Base-by-base conservation (phyloP, 2,888 invertebrate genomes). In the Drosophila imparisetae region DNA sequence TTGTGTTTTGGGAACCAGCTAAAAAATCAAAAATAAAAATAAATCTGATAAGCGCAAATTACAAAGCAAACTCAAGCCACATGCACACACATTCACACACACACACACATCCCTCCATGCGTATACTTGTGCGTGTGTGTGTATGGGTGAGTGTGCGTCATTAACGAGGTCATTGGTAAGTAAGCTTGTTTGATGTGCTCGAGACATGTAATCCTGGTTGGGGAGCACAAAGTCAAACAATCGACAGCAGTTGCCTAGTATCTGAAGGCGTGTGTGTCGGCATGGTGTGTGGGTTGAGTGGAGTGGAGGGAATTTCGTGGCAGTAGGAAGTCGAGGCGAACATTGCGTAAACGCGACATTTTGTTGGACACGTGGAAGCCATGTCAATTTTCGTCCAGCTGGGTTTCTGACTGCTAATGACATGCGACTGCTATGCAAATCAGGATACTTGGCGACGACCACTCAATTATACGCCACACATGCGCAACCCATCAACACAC, bases 111-210 rank as follows among this genome's bases (percentile, higher is more conserved):
- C 11, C 27, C 50, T 15, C 21, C 11, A 32, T 11, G 10, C 30
- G 30, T 32, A 32, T 8, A 52, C 38, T 29, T 10, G 27, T 36
- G n/a, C 13, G 36, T 34, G 15, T 32, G 36, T 67, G 63, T 72
- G 66, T 70, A 21, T 24, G 45, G 8, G 36, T 66, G 65, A 73
- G 72, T 82, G 70, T 73, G 81, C 72, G 86, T 77, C 90, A 90
- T 89, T 87, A 87, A 89, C 90, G 90, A 87, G 86, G 86, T 86
- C 90, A 86, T 84, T 86, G 89, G 89, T 86, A 86, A 86, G 86
- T 84, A 90, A 90, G 85, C 86, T 87, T 89, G 85, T 90, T 90
- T 87, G 86, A 87, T 90, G 90, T 86, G 80, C 82, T 82, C 80
- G 79, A 86, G 81, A 82, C 90, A 90, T 91, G 89, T 90, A 83